Evolutionary conservation across 1,140 invertebrate genomes (phyloP).

Genomic region (Chelonus insularis): DNA sequence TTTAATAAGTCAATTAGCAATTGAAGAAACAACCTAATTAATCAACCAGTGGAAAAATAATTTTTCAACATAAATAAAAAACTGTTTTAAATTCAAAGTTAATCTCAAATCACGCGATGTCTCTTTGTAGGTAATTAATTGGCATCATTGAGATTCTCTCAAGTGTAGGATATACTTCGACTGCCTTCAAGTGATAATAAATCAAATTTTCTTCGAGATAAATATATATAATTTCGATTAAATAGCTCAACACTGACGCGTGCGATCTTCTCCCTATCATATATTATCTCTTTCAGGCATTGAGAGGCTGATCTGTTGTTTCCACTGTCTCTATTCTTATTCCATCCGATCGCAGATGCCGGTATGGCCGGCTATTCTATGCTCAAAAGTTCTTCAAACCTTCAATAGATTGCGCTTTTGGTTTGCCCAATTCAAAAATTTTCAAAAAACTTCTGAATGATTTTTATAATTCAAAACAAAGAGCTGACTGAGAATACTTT

Average conservation of each 20-base stretch:
- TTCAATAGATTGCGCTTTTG: constrained; percentile 15
- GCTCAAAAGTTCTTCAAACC: neutral
- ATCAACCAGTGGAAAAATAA: too few species aligned
- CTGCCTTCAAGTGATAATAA: constrained; percentile 26
- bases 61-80: neutral
- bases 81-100: neutral
- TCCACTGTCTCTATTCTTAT: neutral
- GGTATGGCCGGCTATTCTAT: constrained; percentile 3
- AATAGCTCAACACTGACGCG: neutral
- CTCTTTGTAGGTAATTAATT: constrained; percentile 18
- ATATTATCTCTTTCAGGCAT: neutral
- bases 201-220: constrained; percentile 18
- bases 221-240: neutral
- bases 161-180: constrained; percentile 16
- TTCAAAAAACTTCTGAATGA: neutral
- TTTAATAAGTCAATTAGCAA: too few species aligned
- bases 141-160: constrained; percentile 12
- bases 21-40: too few species aligned
- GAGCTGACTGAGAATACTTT: too few species aligned
- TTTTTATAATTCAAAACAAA: too few species aligned
- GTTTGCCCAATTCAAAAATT: neutral
- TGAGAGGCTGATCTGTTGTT: neutral
- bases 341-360: constrained; percentile 8
- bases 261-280: neutral
- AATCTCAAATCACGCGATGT: neutral